A percentile compares a stretch with the other conserved stretches of the same genome.
phyloP scores from a whole-genome alignment of 2,888 invertebrate genomes.

The Anticlea derivata region DNA sequence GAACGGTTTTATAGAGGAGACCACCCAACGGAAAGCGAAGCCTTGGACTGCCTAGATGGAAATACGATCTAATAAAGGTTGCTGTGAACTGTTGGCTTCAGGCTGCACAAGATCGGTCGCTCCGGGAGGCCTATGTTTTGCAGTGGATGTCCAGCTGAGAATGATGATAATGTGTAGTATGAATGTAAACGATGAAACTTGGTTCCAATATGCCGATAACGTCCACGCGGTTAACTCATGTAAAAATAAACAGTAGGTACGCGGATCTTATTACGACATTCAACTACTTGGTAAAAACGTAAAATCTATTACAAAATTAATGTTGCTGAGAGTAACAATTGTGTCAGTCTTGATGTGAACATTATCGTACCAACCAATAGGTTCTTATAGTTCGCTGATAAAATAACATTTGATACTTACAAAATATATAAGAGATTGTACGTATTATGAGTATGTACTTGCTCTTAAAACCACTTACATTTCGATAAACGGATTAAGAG shows the following conservation, averaged over 20 bases:
- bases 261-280: conserved; percentile 3
- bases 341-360: background rate
- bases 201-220: conserved; percentile 2
- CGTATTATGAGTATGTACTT: background rate
- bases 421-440: no score
- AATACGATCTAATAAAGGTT: no score
- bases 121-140: no score
- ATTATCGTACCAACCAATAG: background rate
- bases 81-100: no score
- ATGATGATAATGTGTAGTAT: no score
- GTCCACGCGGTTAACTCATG: conserved; percentile 10
- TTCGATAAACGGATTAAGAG: conserved; percentile 5
- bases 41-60: no score
- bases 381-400: no score
- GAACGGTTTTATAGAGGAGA: no score
- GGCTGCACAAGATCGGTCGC: no score
- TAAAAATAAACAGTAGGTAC: conserved; percentile 10
- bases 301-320: conserved; percentile 1
- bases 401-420: no score
- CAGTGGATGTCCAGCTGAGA: no score
- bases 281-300: background rate
- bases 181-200: conserved; percentile 12
- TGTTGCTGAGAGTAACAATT: conserved; percentile 9
- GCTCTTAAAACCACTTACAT: conserved; percentile 2
- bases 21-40: no score